Evolutionary conservation across 2,888 invertebrate species (phyloP).

Genomic region (Pyralis farinalis): DNA sequence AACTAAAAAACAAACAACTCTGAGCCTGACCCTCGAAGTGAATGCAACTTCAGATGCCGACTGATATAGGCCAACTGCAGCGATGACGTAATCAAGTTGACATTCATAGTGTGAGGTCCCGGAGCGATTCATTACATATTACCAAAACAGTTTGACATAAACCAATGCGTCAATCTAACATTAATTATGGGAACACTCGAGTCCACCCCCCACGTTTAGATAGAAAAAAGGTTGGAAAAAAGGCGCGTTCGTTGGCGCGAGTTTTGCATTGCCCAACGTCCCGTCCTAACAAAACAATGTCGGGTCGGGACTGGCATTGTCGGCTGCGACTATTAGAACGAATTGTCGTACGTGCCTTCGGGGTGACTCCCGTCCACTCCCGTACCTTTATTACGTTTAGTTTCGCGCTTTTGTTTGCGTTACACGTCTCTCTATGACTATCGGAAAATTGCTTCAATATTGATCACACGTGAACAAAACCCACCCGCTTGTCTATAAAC

Average conservation of each 20-base stretch:
- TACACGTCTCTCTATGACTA: conserved; percentile 46
- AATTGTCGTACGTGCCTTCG: conserved; percentile 66
- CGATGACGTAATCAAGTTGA: conserved; percentile 58
- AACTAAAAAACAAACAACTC: neutral
- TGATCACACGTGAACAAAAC: conserved; percentile 32
- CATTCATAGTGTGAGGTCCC: conserved; percentile 70
- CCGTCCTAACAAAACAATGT: conserved; percentile 69
- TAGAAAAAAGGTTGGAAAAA: conserved; percentile 49
- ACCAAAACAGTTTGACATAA: conserved; percentile 70
- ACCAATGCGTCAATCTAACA: conserved; percentile 57
- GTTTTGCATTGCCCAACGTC: conserved; percentile 61
- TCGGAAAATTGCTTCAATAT: conserved; percentile 38
- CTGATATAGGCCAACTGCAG: conserved; percentile 6
- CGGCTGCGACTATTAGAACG: conserved; percentile 68
- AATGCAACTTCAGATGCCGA: conserved; percentile 2
- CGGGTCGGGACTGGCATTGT: conserved; percentile 50
- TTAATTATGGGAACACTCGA: conserved; percentile 73
- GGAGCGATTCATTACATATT: conserved; percentile 67
- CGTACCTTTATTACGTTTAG: conserved; percentile 56
- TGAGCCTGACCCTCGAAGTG: neutral
- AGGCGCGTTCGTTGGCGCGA: conserved; percentile 29
- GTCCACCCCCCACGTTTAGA: conserved; percentile 60
- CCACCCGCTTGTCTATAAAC: conserved; percentile 24
- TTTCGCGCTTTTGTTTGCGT: conserved; percentile 63
- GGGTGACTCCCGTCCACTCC: conserved; percentile 40